phyloP scores from a whole-genome alignment of 2,113 vertebrate species.

The Aspiorhynchus laticeps region DNA sequence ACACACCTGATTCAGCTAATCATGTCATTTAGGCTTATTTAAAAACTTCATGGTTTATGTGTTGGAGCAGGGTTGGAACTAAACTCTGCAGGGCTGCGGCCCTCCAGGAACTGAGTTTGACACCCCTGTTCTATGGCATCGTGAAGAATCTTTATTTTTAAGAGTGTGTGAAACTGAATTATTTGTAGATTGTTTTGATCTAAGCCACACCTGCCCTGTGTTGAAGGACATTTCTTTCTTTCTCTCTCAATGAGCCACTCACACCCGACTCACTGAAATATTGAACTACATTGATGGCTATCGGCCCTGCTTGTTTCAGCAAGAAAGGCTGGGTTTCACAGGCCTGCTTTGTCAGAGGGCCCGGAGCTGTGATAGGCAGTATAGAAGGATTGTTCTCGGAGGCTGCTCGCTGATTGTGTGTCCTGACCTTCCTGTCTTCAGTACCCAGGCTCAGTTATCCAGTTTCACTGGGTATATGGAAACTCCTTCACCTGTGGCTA shows the following conservation, averaged over 20 bases:
- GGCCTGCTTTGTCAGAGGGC: conserved; percentile 46
- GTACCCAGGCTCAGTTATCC: conserved; percentile 34
- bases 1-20: no score
- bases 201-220: conserved; percentile 8
- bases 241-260: conserved; percentile 1
- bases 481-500: conserved; percentile 38
- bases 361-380: conserved; percentile 22
- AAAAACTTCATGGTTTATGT: no score
- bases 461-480: conserved; percentile 32
- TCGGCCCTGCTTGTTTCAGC: conserved; percentile 40
- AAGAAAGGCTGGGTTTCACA: conserved; percentile 37
- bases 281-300: conserved; percentile 52
- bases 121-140: no score
- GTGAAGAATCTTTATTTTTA: no score
- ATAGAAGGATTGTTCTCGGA: conserved; percentile 43
- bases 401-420: conserved; percentile 34
- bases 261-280: conserved; percentile 48
- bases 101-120: no score
- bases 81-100: no score
- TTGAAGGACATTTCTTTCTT: conserved; percentile 18
- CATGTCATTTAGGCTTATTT: no score
- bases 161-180: neutral
- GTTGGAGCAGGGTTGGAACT: no score
- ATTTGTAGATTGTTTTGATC: neutral
- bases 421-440: conserved; percentile 43